These are phyloP conservation scores for Emydoidea blandingii DNA, from an alignment of 2,797 vertebrate species.

Conservation along the genomic window DNA sequence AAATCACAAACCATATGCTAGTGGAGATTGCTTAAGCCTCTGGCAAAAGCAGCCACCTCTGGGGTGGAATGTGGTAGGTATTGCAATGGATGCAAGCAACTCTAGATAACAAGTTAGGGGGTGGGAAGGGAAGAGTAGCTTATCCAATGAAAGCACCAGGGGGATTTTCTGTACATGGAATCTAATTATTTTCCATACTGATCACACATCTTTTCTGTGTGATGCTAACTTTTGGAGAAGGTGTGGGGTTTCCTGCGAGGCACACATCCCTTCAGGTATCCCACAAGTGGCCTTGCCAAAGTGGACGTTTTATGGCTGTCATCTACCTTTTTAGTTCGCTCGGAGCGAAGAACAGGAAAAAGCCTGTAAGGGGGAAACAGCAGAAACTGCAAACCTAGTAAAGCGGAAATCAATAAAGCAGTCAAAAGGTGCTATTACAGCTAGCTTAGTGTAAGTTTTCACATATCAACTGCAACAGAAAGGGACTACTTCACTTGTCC, in stretches of 20 bases:
- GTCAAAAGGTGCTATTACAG: slow-evolving; percentile 46
- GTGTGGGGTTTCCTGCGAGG: neutral
- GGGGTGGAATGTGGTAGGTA: neutral
- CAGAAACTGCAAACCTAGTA: slow-evolving; percentile 34
- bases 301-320: rapidly evolving
- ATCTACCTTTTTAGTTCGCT: neutral
- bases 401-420: slow-evolving; percentile 66
- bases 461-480: neutral
- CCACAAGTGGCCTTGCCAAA: neutral
- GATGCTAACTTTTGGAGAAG: rapidly evolving
- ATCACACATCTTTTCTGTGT: neutral
- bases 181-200: neutral
- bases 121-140: neutral
- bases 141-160: neutral
- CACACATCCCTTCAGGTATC: rapidly evolving
- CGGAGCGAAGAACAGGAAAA: neutral
- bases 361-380: neutral
- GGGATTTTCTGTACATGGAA: neutral
- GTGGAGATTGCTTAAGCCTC: neutral
- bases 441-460: slow-evolving; percentile 38
- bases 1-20: neutral
- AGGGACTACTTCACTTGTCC: neutral
- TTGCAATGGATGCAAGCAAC: neutral
- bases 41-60: neutral
- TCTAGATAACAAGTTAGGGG: neutral